Conservation (phyloP, 2,113 vertebrate genomes). For the Rhagologus leucostigma region DNA sequence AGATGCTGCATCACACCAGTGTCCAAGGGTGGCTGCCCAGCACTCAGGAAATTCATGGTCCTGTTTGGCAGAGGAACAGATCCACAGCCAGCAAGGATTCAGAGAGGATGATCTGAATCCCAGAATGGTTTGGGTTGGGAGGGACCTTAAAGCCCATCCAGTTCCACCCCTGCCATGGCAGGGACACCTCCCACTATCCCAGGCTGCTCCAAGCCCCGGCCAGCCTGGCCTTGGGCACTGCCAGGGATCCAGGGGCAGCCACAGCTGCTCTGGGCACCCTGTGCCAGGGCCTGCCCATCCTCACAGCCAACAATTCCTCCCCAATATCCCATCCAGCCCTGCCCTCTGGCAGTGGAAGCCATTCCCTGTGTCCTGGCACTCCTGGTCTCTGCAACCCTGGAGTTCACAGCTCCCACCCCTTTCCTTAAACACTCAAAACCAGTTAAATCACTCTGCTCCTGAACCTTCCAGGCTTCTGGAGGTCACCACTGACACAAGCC, state of each 20-base stretch:
- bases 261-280: neutral
- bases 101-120: neutral
- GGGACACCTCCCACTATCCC: neutral
- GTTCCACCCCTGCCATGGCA: neutral
- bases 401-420: neutral
- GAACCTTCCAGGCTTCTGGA: neutral
- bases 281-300: neutral
- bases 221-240: neutral
- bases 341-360: neutral
- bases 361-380: neutral
- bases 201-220: neutral
- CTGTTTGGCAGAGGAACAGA: neutral
- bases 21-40: neutral
- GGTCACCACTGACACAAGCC: neutral
- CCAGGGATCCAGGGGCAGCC: neutral
- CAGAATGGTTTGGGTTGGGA: neutral
- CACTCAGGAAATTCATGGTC: neutral
- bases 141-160: fast-evolving
- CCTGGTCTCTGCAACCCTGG: neutral
- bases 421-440: neutral
- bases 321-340: neutral
- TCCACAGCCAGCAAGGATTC: neutral
- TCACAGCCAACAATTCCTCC: fast-evolving
- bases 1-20: neutral
- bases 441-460: neutral